Evolutionary conservation across 2,113 vertebrate species (phyloP).

Genomic region (Chaetorhynchus papuensis): DNA sequence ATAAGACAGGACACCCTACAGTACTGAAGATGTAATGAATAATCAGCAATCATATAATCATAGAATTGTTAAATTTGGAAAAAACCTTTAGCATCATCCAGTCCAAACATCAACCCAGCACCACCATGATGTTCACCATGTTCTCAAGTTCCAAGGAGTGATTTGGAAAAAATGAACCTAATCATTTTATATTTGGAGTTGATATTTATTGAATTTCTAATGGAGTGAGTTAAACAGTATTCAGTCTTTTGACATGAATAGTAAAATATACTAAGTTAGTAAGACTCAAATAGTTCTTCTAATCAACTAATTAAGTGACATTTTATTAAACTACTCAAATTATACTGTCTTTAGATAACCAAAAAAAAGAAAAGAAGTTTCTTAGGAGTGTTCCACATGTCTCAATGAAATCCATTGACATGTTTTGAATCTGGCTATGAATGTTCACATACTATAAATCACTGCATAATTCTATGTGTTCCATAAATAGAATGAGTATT

Average conservation of each 20-base stretch:
- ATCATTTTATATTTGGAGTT: neutral
- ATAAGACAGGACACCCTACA: neutral
- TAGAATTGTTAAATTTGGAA: neutral
- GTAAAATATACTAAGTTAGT: neutral
- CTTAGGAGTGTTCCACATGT: neutral
- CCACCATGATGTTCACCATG: neutral
- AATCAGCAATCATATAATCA: neutral
- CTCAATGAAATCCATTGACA: slow-evolving; percentile 12
- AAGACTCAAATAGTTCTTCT: neutral
- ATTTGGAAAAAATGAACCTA: neutral
- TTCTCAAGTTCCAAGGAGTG: neutral
- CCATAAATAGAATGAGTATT: slow-evolving; percentile 47
- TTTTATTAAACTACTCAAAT: neutral
- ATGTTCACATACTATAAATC: slow-evolving; percentile 8
- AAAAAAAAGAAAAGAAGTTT: neutral
- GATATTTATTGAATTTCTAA: neutral
- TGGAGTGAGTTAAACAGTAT: neutral
- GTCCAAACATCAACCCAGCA: neutral
- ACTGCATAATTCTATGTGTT: neutral
- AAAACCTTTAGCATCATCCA: neutral
- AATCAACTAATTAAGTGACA: neutral
- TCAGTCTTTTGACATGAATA: neutral
- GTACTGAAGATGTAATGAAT: neutral
- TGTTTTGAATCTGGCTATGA: neutral
- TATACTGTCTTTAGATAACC: neutral